Percentiles rank a stretch among this genome's conserved stretches.
phyloP scores from a whole-genome alignment of 2,113 vertebrate genomes.

The Rhinoptilus africanus region DNA sequence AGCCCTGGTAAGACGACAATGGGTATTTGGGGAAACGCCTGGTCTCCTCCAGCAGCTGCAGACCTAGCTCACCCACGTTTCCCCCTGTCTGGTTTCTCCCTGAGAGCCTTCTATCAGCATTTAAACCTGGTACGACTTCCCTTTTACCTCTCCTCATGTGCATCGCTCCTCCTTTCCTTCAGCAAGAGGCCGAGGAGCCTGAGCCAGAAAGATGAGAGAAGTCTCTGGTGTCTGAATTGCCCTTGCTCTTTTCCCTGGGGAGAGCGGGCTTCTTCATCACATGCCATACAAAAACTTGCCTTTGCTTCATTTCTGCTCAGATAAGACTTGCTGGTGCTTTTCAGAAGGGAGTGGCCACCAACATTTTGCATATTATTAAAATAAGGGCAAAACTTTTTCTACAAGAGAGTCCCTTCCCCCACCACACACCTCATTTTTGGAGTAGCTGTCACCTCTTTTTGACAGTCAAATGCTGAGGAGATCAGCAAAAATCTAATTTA shows the following conservation, averaged over 20 bases:
- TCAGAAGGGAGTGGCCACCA: background rate
- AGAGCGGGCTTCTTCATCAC: background rate
- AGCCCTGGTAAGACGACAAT: background rate
- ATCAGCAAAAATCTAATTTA: constrained; percentile 50
- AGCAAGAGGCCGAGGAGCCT: background rate
- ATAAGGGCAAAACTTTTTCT: background rate
- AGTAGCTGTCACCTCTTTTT: background rate
- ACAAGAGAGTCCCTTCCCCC: background rate
- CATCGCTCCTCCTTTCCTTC: background rate
- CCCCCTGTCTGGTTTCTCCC: background rate
- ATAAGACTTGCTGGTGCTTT: background rate
- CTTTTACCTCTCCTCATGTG: background rate
- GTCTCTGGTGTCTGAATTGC: background rate
- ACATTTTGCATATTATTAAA: background rate
- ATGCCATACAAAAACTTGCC: background rate
- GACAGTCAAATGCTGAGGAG: background rate
- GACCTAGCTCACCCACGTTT: background rate
- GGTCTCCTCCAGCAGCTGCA: background rate
- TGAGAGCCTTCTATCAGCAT: background rate
- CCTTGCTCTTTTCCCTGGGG: background rate
- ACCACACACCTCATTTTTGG: background rate
- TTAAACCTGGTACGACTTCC: background rate
- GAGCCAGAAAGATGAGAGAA: background rate
- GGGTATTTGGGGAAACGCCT: background rate
- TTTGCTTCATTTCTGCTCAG: background rate